Conservation (phyloP, 2,888 invertebrate species). For the Sipha maydis region DNA sequence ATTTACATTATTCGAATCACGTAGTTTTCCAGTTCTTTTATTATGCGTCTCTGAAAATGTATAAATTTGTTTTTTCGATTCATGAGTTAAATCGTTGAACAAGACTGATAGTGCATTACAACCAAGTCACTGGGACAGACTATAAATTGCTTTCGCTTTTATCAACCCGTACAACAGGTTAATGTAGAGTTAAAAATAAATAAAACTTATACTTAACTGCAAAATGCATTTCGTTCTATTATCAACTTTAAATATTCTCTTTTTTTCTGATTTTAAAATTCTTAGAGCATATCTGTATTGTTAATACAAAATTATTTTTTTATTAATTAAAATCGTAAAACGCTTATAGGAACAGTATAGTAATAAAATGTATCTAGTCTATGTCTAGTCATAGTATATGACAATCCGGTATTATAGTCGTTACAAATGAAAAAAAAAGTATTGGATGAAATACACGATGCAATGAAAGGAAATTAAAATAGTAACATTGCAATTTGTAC, state of each 20-base stretch:
- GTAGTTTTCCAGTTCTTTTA: neutral
- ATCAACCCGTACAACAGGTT: conserved; percentile 16
- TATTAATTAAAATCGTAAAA: too few species aligned
- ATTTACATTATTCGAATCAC: conserved; percentile 11
- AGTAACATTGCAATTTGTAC: neutral
- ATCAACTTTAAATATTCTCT: neutral
- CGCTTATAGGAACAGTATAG: too few species aligned
- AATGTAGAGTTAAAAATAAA: neutral
- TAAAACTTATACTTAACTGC: neutral
- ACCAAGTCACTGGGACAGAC: neutral
- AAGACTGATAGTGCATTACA: neutral
- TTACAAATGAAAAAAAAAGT: neutral
- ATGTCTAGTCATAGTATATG: too few species aligned
- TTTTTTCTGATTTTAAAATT: neutral
- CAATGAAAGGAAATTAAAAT: neutral
- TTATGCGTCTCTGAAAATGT: neutral
- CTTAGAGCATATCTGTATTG: too few species aligned
- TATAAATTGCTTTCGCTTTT: conserved; percentile 19
- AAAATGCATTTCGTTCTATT: neutral
- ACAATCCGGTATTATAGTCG: too few species aligned
- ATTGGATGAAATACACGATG: neutral
- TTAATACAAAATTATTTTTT: too few species aligned
- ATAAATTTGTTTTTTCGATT: neutral
- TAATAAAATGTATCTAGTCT: too few species aligned
- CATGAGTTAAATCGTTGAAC: neutral